Conservation (phyloP, 2,113 vertebrate genomes). For the Grammomys surdaster region DNA sequence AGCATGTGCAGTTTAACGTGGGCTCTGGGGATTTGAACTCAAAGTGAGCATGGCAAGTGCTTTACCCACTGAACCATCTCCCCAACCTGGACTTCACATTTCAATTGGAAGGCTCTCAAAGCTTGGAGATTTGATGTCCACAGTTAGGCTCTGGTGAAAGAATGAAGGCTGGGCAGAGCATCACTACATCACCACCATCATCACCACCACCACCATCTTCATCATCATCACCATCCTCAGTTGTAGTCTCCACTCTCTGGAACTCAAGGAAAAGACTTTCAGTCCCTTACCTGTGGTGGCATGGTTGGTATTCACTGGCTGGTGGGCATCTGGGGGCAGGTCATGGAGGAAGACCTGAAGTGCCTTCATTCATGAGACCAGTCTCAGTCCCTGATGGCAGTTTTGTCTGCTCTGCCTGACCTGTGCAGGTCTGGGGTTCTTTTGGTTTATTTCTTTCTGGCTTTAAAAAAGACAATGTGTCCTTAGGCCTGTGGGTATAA, state of each 20-base stretch:
- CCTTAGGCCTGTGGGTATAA: neutral
- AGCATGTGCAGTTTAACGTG: neutral
- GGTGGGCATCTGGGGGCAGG: neutral
- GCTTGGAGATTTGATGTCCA: neutral
- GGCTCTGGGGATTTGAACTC: neutral
- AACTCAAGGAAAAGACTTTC: neutral
- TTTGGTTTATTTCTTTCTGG: neutral
- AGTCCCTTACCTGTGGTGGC: neutral
- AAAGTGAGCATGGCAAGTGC: neutral
- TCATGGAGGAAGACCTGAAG: no score
- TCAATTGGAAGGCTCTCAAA: neutral
- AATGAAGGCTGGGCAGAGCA: neutral
- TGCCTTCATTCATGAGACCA: accelerated
- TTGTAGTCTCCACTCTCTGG: neutral
- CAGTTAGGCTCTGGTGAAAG: neutral
- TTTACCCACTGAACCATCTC: neutral
- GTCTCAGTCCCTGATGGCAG: neutral
- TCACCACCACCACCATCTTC: neutral
- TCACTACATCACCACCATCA: no score
- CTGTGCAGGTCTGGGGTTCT: neutral
- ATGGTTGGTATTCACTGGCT: no score
- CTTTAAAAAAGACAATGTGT: neutral
- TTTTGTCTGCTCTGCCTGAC: neutral
- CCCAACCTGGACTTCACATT: neutral
- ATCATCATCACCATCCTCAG: accelerated